Base-by-base conservation (phyloP, 2,797 vertebrate species). In the Siniperca obscura region DNA sequence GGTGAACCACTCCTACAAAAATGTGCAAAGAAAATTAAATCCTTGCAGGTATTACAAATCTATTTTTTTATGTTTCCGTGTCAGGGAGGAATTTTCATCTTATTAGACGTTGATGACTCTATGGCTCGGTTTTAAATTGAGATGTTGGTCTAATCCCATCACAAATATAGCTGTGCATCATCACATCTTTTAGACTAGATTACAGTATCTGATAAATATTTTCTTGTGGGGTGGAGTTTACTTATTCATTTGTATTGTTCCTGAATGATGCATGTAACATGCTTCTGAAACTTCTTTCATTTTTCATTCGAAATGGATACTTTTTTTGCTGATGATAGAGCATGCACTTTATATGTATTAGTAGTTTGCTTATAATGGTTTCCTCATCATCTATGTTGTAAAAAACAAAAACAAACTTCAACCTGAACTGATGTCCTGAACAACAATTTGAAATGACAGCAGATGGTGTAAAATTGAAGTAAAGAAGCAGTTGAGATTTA, bases 261-360 rank as follows among this genome's bases (percentile, higher is more conserved):
- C 71, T 80, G 21, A 76, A 74, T 60, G 38, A 87, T 81, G 80
- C 70, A 76, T 88, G 67, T 80, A 72, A 67, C 14, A 52, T 69
- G 66, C 74, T 89, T 83, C 25, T 70, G 40, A 64, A 46, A 64
- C 36, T 52, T 64, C 0, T 42, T 79, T 65, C 13, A 65, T 76
- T 76, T 71, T 56, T 50, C 12, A 74, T 76, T 71, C 40, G 48
- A 57, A 73, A 56, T 27, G 50, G 12, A 65, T 40, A 27, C 59
- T 42, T 70, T 13, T 74, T 71, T 64, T 70, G 74, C 36, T 70
- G 69, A 86, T 53, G 36, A 77, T 73, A 79, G 76, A 80, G 83
- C 81, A 81, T 87, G 84, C 81, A 86, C 59, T 78, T 89, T 86
- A 79, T 64, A 76, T 80, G 36, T 65, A 38, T 70, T 59, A 66